A percentile compares a stretch with the other conserved stretches of the same genome.
Conservation (phyloP, 2,113 vertebrate genomes). For the Tapirus terrestris region DNA sequence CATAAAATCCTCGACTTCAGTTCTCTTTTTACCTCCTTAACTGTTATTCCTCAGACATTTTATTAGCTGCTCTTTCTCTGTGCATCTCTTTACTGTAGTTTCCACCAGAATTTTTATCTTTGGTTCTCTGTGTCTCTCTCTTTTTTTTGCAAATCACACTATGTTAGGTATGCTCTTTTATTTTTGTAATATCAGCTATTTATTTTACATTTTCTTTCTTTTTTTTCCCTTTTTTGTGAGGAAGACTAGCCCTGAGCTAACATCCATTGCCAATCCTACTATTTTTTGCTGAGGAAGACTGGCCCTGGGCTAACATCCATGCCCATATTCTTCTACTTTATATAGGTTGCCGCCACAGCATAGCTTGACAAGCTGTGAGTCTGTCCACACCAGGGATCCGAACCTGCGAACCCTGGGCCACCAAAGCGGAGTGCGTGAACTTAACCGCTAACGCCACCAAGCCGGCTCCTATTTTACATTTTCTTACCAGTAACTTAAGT, state of each 20-base stretch:
- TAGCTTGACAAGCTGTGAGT: no score
- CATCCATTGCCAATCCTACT: no score
- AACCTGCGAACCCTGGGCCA: no score
- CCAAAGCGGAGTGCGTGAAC: no score
- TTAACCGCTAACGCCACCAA: no score
- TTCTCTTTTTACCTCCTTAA: not conserved
- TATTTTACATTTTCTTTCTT: conserved; percentile 19
- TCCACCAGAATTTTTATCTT: not conserved
- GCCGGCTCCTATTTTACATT: not conserved
- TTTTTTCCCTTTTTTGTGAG: no score
- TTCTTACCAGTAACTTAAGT: not conserved
- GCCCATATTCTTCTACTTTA: no score
- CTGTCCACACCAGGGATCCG: no score
- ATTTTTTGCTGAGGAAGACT: no score
- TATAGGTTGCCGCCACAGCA: no score
- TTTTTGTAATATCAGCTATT: not conserved
- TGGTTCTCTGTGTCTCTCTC: not conserved
- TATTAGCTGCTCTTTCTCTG: not conserved
- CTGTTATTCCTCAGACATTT: not conserved
- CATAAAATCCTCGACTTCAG: not conserved
- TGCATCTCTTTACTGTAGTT: not conserved
- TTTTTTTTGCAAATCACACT: not conserved
- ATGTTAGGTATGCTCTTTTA: not conserved
- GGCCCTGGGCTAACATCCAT: no score
- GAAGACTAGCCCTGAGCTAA: no score